Evolutionary conservation across 92 coral and sea anemone genomes (phyloP), one percentile per base, ranked within the genome.

Genomic region (Chrysogorgia sp.): DNA sequence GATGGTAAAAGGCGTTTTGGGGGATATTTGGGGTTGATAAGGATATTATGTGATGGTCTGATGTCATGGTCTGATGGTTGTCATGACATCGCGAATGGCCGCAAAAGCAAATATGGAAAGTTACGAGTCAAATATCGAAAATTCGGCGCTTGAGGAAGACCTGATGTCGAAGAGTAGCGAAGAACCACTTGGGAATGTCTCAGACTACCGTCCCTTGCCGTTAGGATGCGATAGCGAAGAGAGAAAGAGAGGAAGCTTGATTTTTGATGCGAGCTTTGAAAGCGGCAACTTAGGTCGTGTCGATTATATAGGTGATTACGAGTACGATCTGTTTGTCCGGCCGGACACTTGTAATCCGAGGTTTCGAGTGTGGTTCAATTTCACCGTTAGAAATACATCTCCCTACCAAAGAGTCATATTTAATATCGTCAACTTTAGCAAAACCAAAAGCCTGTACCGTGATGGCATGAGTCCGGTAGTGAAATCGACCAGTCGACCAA

Each of bases 331-430:
- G 80, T 96, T 96, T 85, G 81, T 96, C 57, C 97, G 99, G 7
- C 99, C 99, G 6, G 99, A 96, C 63, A 93, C 99, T 61, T 96
- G 99, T 65, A 96, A 96, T 72, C 92, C 99, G 50, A 96, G 99
- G 78, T 96, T 96, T 37, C 81, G 99, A 79, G 97, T 96, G 1
- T 96, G 99, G 99, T 96, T 96, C 77, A 96, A 92, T 80, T 96
- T 96, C 72, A 87, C 97, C 17, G 99, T 96, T 8, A 90, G 87
- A 70, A 96, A 96, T 81, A 85, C 91, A 20, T 81, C 91, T 19
- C 90, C 99, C 22, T 96, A 96, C 66, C 99, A 96, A 67, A 86
- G 99, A 26, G 96, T 92, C 34, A 89, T 96, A 37, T 96, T 96
- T 75, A 96, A 96, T 74, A 82, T 96, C 24, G 99, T 96, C 43